Conservation (phyloP, 2,113 vertebrate species). For the Brienomyrus longianalis region DNA sequence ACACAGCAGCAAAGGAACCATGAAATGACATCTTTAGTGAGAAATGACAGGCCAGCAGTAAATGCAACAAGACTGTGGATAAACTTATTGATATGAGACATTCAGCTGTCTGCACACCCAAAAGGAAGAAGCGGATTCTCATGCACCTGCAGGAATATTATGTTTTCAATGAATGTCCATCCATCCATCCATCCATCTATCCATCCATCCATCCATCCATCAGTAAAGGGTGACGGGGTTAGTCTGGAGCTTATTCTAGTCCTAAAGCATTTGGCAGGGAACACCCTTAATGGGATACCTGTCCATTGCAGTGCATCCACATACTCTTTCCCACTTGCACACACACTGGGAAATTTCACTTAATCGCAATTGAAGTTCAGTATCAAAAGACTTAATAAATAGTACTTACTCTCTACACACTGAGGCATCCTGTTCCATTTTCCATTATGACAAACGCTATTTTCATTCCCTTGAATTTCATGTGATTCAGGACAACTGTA, state of each 20-base stretch:
- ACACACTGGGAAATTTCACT: neutral
- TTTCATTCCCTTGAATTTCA: neutral
- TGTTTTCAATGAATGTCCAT: no score
- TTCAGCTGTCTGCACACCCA: no score
- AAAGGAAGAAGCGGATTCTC: no score
- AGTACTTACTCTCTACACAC: neutral
- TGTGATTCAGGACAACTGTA: neutral
- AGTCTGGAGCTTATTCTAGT: neutral
- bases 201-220: neutral
- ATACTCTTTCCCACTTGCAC: neutral
- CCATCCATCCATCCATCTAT: neutral
- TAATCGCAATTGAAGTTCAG: neutral
- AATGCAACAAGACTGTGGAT: no score
- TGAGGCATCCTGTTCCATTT: neutral
- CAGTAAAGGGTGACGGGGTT: neutral
- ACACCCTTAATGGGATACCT: neutral
- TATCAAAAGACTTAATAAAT: neutral
- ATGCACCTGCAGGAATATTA: no score
- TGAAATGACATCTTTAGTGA: neutral
- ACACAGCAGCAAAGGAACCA: no score
- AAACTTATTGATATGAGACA: no score
- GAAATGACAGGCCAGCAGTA: no score
- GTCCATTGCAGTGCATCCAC: neutral
- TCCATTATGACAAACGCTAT: neutral
- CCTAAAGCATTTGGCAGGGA: neutral